These are phyloP conservation scores for Dryococelus australis DNA, from an alignment of 2,888 invertebrate species.

Conservation along the genomic window DNA sequence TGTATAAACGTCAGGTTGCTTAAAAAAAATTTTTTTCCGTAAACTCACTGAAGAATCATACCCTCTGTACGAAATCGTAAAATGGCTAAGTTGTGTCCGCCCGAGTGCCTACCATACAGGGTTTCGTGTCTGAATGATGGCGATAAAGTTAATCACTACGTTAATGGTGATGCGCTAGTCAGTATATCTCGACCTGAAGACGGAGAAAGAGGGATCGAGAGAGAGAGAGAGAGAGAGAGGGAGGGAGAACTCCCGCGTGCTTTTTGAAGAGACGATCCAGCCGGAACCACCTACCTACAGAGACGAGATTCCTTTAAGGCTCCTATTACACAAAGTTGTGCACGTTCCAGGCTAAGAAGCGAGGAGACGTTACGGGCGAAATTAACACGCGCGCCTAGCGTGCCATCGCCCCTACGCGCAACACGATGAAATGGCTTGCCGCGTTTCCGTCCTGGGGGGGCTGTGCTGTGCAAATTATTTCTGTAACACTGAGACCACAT, in stretches of 20 bases:
- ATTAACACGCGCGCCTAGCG: no score
- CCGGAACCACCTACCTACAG: background rate
- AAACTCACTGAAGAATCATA: background rate
- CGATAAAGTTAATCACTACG: background rate
- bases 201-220: background rate
- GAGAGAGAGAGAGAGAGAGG: background rate
- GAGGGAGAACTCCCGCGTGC: conserved; percentile 2
- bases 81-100: background rate
- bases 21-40: no score
- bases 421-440: no score
- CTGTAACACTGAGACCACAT: no score
- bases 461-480: no score
- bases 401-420: no score
- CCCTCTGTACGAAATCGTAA: background rate
- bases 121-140: background rate
- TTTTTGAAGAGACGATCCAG: background rate
- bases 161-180: background rate
- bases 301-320: background rate
- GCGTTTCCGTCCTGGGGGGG: no score
- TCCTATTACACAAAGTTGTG: no score
- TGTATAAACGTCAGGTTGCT: no score
- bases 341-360: no score
- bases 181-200: background rate
- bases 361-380: no score
- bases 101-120: background rate